Base-by-base conservation (phyloP, 1,140 invertebrate genomes). In the Ectropis grisescens region DNA sequence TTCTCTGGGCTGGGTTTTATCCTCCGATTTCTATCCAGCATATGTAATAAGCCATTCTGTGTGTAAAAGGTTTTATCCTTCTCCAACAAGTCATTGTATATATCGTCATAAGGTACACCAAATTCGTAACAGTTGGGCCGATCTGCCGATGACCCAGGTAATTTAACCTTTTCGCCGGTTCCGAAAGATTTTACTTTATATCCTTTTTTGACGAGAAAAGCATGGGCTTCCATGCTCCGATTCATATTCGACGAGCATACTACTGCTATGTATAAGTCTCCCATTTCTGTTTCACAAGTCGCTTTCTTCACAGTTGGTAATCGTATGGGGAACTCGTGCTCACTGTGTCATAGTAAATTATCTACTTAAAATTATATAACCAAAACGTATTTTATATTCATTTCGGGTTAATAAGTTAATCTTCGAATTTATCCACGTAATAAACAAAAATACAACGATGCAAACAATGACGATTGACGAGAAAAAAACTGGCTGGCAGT, bases 191-290 rank as follows among this genome's bases (percentile, higher is more conserved):
- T 87, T 1, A 99, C 97, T 60, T 91, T 91, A 60, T 97, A 99
- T 1, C 97, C 97, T 69, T 98, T 98, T 86, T 99, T 99, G 33
- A 92, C 91, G 11, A 99, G 78, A 81, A 97, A 97, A 33, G 93
- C 93, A 86, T 99, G 98, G 8, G 97, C 97, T 85, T 99, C 98
- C 98, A 99, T 99, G 59, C 95, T 98, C 41, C 98, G 86, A 69
- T 99, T 99, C 94, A 99, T 98, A 79, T 99, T 99, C 60, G 96
- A 98, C 2, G 96, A 98, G 82, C 98, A 99, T 46, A 98, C 94
- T 28, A 99, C 95, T 7, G 97, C 97, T 58, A 98, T 88, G 66
- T 87, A 90, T 51, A 97, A 84, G 57, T 90, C 86, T 23, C 47
- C 52, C 69, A 72, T 72, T 23, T 26, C n/a, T n/a, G n/a, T n/a